These are phyloP conservation scores for Odontesthes bonariensis DNA, from an alignment of 2,113 vertebrate species.

Conservation along the genomic window DNA sequence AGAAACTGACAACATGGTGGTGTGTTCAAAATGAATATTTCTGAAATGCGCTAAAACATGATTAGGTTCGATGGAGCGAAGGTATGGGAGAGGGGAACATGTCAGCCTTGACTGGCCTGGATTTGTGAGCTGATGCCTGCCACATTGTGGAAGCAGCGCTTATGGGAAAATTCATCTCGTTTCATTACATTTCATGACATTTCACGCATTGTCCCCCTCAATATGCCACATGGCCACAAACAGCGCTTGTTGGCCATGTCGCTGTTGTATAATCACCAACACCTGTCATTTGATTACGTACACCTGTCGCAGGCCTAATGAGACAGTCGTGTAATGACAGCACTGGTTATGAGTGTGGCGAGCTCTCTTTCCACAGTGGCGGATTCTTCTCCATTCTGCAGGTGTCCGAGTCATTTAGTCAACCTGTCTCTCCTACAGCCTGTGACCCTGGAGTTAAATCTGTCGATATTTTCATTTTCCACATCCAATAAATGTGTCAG, in stretches of 20 bases:
- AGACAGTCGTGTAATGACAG: slow-evolving; percentile 27
- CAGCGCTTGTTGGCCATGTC: slow-evolving; percentile 11
- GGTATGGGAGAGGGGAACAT: background rate
- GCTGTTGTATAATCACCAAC: slow-evolving; percentile 58
- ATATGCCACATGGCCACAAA: slow-evolving; percentile 16
- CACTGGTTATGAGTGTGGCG: slow-evolving; percentile 16
- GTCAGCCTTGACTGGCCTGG: slow-evolving; percentile 19
- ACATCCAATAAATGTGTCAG: slow-evolving; percentile 68
- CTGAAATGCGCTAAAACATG: background rate
- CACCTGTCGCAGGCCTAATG: slow-evolving; percentile 63
- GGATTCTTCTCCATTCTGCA: slow-evolving; percentile 14
- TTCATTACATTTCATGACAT: slow-evolving; percentile 35
- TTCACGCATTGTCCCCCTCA: slow-evolving; percentile 34
- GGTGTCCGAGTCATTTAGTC: slow-evolving; percentile 25
- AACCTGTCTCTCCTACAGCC: slow-evolving; percentile 24
- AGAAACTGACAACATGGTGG: background rate
- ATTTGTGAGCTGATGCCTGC: slow-evolving; percentile 10
- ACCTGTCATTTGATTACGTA: slow-evolving; percentile 60
- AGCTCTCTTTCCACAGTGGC: background rate
- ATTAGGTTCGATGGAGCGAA: background rate
- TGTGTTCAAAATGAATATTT: background rate
- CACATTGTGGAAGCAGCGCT: slow-evolving; percentile 12
- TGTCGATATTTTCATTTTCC: slow-evolving; percentile 68
- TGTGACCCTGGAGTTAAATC: slow-evolving; percentile 48
- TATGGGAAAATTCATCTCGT: slow-evolving; percentile 21